A percentile compares a stretch with the other conserved stretches of the same genome.
Evolutionary conservation across 2,888 invertebrate genomes (phyloP).

Genomic region (Tenthredo amoena): DNA sequence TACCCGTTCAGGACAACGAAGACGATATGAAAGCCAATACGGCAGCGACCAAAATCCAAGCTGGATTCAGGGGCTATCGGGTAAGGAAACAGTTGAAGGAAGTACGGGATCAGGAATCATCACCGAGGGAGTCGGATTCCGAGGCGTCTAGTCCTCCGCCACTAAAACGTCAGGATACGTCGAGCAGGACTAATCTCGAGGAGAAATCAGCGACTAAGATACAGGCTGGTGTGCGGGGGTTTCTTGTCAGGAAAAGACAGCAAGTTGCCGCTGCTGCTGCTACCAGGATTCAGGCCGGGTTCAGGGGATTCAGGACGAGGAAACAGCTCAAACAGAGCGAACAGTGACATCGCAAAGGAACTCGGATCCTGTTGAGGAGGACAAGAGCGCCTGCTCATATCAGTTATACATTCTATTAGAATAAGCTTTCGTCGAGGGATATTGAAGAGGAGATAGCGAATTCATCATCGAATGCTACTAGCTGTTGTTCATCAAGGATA

Average conservation of each 20-base stretch:
- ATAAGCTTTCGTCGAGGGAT: neutral
- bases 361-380: neutral
- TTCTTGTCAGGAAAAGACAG: constrained; percentile 81
- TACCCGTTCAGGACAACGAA: neutral
- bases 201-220: constrained; percentile 81
- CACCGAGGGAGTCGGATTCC: neutral
- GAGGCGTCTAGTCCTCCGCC: constrained; percentile 53
- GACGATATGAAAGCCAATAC: constrained; percentile 67
- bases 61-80: constrained; percentile 80
- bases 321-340: constrained; percentile 71
- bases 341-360: constrained; percentile 60
- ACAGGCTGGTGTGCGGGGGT: constrained; percentile 86
- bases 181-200: constrained; percentile 62
- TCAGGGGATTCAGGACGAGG: constrained; percentile 83
- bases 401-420: constrained; percentile 44
- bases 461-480: neutral
- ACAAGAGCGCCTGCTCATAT: neutral
- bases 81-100: constrained; percentile 78
- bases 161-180: constrained; percentile 57
- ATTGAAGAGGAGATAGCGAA: neutral
- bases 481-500: neutral
- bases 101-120: constrained; percentile 52
- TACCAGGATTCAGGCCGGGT: constrained; percentile 85
- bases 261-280: constrained; percentile 74
- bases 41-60: constrained; percentile 82